phyloP scores from a whole-genome alignment of 2,888 invertebrate genomes.

The Mimumesa dahlbomi region DNA sequence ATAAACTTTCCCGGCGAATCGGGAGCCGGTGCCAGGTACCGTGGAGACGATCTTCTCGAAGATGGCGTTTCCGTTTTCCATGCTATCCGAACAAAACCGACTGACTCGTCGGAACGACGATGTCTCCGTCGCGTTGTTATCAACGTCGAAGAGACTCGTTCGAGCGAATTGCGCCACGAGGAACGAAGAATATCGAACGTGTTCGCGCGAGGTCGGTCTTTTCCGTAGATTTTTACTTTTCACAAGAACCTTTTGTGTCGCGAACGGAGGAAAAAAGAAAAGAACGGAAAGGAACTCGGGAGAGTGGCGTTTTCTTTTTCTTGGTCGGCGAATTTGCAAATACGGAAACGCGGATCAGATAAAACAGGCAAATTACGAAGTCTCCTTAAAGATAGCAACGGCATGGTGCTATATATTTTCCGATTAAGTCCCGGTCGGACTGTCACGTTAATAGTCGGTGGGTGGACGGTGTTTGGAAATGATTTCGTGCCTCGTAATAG shows the following conservation, averaged over 20 bases:
- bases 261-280: no score
- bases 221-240: background rate
- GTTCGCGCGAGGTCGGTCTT: background rate
- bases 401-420: background rate
- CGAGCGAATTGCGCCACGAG: no score
- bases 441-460: background rate
- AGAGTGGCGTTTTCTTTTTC: background rate
- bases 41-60: no score
- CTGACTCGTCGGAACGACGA: background rate
- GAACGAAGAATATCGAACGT: no score
- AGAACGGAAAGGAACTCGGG: background rate
- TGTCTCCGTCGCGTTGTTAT: no score
- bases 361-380: background rate
- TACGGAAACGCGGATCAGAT: background rate
- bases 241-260: slow-evolving; percentile 4
- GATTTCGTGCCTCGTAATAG: slow-evolving; percentile 20
- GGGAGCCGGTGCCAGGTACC: no score
- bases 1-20: no score
- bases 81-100: background rate
- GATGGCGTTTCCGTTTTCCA: background rate
- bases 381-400: background rate
- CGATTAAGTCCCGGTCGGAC: background rate
- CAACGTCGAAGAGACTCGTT: no score
- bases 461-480: background rate
- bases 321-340: background rate